A percentile compares a stretch with the other conserved stretches of the same genome.
Conservation (phyloP, 2,888 invertebrate genomes). For the Sinopyrophorus schimmeli region DNA sequence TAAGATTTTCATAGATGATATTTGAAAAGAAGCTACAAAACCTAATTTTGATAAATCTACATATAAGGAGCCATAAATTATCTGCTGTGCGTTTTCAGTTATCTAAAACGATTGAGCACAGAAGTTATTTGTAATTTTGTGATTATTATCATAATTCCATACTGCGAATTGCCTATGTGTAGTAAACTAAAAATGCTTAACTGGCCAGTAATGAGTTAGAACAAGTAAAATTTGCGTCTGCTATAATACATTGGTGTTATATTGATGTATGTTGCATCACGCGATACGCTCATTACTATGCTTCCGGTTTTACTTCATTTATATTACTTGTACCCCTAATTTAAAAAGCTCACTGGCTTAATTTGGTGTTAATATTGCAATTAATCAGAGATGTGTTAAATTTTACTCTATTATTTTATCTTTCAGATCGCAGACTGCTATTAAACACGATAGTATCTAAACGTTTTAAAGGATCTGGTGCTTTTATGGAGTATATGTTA, state of each 20-base stretch:
- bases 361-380: slow-evolving; percentile 38
- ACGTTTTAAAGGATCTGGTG: no score
- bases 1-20: no score
- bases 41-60: no score
- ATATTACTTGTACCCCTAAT: slow-evolving; percentile 46
- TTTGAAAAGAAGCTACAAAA: no score
- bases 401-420: not conserved
- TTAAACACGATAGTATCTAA: no score
- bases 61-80: no score
- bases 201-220: slow-evolving; percentile 14
- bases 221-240: slow-evolving; percentile 25
- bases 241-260: slow-evolving; percentile 31
- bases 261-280: slow-evolving; percentile 45
- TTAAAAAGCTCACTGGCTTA: slow-evolving; percentile 39
- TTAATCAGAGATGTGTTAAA: slow-evolving; percentile 13
- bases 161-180: no score
- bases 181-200: slow-evolving; percentile 15
- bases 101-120: no score
- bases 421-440: not conserved
- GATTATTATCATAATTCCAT: no score
- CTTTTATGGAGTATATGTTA: no score
- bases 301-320: slow-evolving; percentile 44
- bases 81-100: no score
- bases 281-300: slow-evolving; percentile 47
- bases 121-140: no score